Conservation (phyloP, 1,140 invertebrate species). For the Bombus ignitus region DNA sequence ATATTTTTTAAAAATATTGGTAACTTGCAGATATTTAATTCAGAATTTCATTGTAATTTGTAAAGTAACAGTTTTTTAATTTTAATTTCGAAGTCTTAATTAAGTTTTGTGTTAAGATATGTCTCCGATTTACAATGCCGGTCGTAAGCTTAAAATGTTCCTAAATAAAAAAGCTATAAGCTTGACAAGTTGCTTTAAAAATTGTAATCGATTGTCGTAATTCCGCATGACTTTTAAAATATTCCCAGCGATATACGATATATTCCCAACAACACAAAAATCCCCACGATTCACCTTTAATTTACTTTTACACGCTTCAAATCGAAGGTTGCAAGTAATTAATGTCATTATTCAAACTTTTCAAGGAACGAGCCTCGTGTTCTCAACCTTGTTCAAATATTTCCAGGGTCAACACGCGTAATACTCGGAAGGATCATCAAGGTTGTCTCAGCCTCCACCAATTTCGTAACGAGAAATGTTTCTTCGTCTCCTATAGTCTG, state of each 20-base stretch:
- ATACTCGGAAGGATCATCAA: slow-evolving; percentile 28
- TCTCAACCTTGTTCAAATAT: neutral
- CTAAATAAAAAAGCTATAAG: neutral
- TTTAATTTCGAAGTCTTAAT: too few relatives aligned
- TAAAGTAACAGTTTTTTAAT: too few relatives aligned
- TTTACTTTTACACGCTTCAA: too few relatives aligned
- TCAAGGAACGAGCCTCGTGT: neutral
- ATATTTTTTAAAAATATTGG: too few relatives aligned
- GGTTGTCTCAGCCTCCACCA: slow-evolving; percentile 1
- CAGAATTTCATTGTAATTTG: too few relatives aligned
- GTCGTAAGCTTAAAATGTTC: neutral
- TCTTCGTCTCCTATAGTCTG: slow-evolving; percentile 37
- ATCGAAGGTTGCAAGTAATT: neutral
- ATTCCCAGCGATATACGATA: neutral
- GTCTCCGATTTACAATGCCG: too few relatives aligned
- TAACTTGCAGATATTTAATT: too few relatives aligned
- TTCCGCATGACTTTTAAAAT: neutral
- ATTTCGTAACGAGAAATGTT: slow-evolving; percentile 12
- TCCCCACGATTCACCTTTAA: neutral
- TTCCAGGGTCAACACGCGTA: neutral
- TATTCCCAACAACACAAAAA: neutral
- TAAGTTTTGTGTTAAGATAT: too few relatives aligned
- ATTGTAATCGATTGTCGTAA: neutral
- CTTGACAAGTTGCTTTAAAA: neutral
- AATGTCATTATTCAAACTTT: neutral